Percentiles rank a stretch among this genome's conserved stretches.
phyloP scores from a whole-genome alignment of 2,113 vertebrate species.

The Sprattus sprattus region DNA sequence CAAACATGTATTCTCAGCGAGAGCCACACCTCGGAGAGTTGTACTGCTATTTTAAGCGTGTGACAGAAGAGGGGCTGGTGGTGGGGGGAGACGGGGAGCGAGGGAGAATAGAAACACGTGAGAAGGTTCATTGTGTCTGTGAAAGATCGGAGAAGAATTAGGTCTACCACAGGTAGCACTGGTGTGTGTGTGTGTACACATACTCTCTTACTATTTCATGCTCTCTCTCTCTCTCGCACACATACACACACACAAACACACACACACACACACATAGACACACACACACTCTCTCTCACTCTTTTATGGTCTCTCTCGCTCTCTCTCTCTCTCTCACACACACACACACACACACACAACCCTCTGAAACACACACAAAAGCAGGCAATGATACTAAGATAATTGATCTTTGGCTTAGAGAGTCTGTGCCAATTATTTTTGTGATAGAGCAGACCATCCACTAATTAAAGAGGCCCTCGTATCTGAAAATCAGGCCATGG shows the following conservation, averaged over 20 bases:
- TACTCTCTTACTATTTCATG: neutral
- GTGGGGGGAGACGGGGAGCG: neutral
- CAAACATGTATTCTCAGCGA: slow-evolving; percentile 37
- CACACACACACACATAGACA: neutral
- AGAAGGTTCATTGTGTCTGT: neutral
- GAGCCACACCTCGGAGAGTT: slow-evolving; percentile 13
- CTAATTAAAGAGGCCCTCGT: slow-evolving; percentile 8
- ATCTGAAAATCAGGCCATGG: slow-evolving; percentile 15
- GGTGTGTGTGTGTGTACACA: neutral
- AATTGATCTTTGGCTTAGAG: slow-evolving; percentile 50
- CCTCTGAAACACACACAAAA: slow-evolving; percentile 33
- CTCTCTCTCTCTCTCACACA: neutral
- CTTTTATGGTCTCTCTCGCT: neutral
- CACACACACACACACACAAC: neutral
- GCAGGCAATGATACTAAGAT: slow-evolving; percentile 52
- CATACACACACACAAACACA: neutral
- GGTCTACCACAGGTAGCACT: too few relatives aligned
- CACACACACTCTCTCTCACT: neutral
- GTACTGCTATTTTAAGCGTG: neutral
- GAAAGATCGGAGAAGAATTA: too few relatives aligned
- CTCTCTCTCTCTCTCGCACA: too few relatives aligned
- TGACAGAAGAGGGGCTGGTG: neutral
- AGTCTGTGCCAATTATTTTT: slow-evolving; percentile 60
- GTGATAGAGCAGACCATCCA: slow-evolving; percentile 30
- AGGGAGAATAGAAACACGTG: neutral